A percentile compares a stretch with the other conserved stretches of the same genome.
phyloP scores from a whole-genome alignment of 2,888 invertebrate species.

The Linnaemya vulpina region DNA sequence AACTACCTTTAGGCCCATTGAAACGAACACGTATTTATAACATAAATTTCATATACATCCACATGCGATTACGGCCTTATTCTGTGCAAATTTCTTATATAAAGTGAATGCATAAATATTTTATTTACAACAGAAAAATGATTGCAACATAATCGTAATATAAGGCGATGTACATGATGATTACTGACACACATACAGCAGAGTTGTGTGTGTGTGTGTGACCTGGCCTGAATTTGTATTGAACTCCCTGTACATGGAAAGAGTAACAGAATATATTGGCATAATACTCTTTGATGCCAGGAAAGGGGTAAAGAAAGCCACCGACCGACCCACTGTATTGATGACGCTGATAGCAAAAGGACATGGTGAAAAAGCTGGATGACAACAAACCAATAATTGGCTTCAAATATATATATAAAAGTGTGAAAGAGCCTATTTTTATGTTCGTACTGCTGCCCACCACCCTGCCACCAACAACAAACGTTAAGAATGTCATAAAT shows the following conservation, averaged over 20 bases:
- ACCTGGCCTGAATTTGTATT: constrained; percentile 54
- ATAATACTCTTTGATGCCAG: constrained; percentile 46
- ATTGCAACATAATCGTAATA: constrained; percentile 56
- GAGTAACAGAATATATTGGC: constrained; percentile 1
- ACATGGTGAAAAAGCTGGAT: constrained; percentile 52
- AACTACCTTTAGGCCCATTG: constrained; percentile 55
- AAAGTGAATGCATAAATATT: constrained; percentile 64
- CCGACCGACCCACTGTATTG: constrained; percentile 46
- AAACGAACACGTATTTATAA: not conserved
- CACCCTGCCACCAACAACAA: not conserved
- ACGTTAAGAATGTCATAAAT: constrained; percentile 39
- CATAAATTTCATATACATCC: not conserved
- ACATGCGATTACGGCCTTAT: constrained; percentile 18
- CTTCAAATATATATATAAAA: constrained; percentile 35
- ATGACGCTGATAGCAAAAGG: constrained; percentile 34
- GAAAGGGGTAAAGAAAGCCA: constrained; percentile 47
- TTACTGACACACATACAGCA: too few relatives aligned
- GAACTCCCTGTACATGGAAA: not conserved
- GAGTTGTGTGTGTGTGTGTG: not conserved
- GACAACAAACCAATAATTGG: constrained; percentile 63
- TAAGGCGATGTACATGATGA: not conserved
- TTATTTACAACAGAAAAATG: constrained; percentile 61
- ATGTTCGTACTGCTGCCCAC: not conserved
- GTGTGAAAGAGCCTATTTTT: constrained; percentile 35
- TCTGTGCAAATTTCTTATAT: constrained; percentile 38